Evolutionary conservation across 2,113 vertebrate genomes (phyloP), one percentile per base, ranked within the genome.

Genomic region (Gallinago media): DNA sequence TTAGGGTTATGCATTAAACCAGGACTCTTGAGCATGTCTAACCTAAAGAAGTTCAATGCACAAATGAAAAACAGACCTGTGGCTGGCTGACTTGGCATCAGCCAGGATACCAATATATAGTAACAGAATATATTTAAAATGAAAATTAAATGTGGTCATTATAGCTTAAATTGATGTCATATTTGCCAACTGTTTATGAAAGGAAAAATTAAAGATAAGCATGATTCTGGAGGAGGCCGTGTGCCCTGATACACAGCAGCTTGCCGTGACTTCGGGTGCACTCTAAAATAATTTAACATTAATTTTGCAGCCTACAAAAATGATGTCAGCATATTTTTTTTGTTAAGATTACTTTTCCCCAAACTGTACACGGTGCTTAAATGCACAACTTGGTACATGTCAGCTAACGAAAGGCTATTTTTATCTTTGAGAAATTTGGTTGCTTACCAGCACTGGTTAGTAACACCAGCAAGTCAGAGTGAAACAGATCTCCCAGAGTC

Each of bases 1-100:
- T 99, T 98, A 98, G 97, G 98, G 98, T 98, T 97, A 97, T 96
- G 97, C 96, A 97, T 98, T 98, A 98, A 97, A 98, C 97, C 96
- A 96, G 95, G 96, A 96, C 97, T 98, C 97, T 93, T 95, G 96
- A 97, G 96, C 95, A 97, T 71, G 58, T 97, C 97, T 97, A 97
- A 97, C 98, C 97, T 89, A 94, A 96, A 97, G 97, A 95, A 97
- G 95, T 97, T 96, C 92, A 74, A 25, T 26, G 81, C 56, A 88
- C 50, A 98, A 98, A 98, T 98, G 97, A 97, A 96, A 98, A 98
- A 92, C 97, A 98, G 98, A 97, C 96, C 46, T 97, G 97, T 97
- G 98, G 97, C 97, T 95, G 46, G 92, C 94, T 94, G 92, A 85
- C 90, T 97, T 97, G 97, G 97, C 97, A 98, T 94, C 96, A 95